phyloP scores from a whole-genome alignment of 2,888 invertebrate species.

The Megamerina dolium region DNA sequence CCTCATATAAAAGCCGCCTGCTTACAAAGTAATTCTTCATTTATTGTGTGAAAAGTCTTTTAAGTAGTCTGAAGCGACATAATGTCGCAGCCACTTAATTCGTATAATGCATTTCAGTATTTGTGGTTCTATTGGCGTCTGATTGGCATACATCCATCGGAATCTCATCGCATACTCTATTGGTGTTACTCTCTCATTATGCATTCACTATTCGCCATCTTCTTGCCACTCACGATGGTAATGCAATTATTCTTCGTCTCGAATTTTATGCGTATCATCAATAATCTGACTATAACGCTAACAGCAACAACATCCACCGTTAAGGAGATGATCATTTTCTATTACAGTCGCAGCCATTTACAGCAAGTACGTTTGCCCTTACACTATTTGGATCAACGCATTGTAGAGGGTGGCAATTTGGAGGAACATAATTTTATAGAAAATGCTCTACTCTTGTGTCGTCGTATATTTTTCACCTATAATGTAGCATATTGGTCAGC shows the following conservation, averaged over 20 bases:
- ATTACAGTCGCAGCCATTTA: not conserved
- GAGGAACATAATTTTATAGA: constrained; percentile 10
- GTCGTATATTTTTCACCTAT: constrained; percentile 9
- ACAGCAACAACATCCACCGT: not conserved
- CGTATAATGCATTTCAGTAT: constrained; percentile 14
- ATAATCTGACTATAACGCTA: not conserved
- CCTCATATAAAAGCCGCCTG: no score
- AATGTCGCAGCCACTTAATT: constrained; percentile 15
- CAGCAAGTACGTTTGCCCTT: constrained; percentile 3
- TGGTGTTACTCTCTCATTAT: constrained; percentile 13
- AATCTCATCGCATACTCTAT: constrained; percentile 11
- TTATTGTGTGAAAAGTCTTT: no score
- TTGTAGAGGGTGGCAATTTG: no score
- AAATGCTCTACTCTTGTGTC: constrained; percentile 13
- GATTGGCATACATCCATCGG: constrained; percentile 18
- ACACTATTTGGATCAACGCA: constrained; percentile 14
- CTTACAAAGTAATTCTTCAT: no score
- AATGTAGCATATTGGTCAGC: constrained; percentile 3
- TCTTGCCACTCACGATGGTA: not conserved
- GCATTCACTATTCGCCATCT: not conserved
- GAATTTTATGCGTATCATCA: not conserved
- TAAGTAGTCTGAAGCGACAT: no score
- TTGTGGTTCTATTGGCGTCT: constrained; percentile 18
- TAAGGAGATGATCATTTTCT: constrained; percentile 1
- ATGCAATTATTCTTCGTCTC: not conserved